Conservation (phyloP, 2,797 vertebrate genomes). For the Glossophaga mutica region DNA sequence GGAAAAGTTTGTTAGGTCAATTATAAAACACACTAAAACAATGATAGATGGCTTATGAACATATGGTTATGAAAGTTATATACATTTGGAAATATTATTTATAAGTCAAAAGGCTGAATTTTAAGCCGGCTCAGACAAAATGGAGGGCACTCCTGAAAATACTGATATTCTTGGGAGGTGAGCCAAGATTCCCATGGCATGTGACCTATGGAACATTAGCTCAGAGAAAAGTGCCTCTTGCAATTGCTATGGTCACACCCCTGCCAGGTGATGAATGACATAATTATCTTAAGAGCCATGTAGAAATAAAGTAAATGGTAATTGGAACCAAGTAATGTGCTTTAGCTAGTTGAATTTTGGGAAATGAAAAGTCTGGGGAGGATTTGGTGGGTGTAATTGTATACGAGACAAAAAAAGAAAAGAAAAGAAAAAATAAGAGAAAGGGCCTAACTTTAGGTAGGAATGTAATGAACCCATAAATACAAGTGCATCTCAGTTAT, state of each 20-base stretch:
- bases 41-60: not conserved
- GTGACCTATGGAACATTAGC: accelerated
- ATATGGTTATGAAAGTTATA: not conserved
- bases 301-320: not conserved
- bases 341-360: not conserved
- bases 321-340: not conserved
- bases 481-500: not conserved
- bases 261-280: not conserved
- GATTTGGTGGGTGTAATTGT: not conserved
- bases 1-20: not conserved
- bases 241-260: not conserved
- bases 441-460: not conserved
- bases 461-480: not conserved
- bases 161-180: not conserved
- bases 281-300: not conserved
- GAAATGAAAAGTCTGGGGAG: not conserved
- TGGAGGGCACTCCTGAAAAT: not conserved
- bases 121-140: not conserved
- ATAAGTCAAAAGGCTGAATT: not conserved
- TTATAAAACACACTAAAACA: not conserved
- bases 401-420: not conserved
- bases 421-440: not conserved
- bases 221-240: not conserved
- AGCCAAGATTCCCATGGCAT: not conserved
- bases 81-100: not conserved